Evolutionary conservation across 2,888 invertebrate species (phyloP).

Genomic region (Apotomis capreana): DNA sequence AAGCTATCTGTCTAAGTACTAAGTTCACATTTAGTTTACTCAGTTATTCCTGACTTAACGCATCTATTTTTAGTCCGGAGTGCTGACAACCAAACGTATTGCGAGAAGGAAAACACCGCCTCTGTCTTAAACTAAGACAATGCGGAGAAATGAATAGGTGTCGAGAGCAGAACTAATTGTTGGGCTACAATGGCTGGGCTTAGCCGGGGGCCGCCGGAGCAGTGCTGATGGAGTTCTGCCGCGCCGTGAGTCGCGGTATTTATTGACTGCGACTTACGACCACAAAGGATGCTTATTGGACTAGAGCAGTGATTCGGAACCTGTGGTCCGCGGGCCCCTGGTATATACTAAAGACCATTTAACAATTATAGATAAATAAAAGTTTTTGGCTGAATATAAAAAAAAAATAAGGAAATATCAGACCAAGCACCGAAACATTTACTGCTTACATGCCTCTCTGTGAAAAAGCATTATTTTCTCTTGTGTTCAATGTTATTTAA

Average conservation of each 20-base stretch:
- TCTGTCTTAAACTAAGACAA: conserved; percentile 62
- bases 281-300: not conserved
- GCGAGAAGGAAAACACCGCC: conserved; percentile 59
- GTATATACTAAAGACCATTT: too few species aligned
- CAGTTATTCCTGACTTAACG: conserved; percentile 1
- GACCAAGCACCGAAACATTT: too few species aligned
- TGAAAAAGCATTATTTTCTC: too few species aligned
- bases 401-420: too few species aligned
- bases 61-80: conserved; percentile 35
- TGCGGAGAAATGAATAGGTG: conserved; percentile 73
- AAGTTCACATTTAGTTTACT: too few species aligned
- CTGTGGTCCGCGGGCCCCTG: too few species aligned
- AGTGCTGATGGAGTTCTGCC: conserved; percentile 1
- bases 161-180: conserved; percentile 75
- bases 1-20: too few species aligned
- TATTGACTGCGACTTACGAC: conserved; percentile 8
- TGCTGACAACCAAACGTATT: conserved; percentile 48
- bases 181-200: conserved; percentile 61
- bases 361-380: too few species aligned
- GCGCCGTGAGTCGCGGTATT: not conserved
- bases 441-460: too few species aligned
- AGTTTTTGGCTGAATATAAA: too few species aligned
- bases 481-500: too few species aligned
- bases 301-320: too few species aligned
- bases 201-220: conserved; percentile 43